A percentile compares a stretch with the other conserved stretches of the same genome.
phyloP scores from a whole-genome alignment of 2,113 vertebrate species.

The Myrmecophaga tridactyla region DNA sequence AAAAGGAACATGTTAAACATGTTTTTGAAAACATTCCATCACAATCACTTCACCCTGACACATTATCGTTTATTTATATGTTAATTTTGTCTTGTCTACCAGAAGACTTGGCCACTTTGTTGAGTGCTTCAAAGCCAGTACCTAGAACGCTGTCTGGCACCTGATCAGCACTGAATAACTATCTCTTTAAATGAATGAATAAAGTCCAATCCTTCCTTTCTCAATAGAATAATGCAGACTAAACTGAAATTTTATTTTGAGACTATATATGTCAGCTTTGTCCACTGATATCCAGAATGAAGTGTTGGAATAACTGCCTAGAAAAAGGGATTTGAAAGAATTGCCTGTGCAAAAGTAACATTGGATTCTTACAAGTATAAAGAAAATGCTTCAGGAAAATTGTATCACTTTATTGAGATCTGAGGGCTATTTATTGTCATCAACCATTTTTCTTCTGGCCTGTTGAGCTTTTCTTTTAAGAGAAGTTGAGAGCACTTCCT shows the following conservation, averaged over 20 bases:
- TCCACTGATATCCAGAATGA: slow-evolving; percentile 17
- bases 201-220: neutral
- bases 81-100: neutral
- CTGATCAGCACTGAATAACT: neutral
- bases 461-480: slow-evolving; percentile 47
- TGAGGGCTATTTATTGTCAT: slow-evolving; percentile 42
- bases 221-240: neutral
- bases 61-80: neutral
- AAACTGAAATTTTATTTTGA: slow-evolving; percentile 28
- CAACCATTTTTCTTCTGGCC: neutral
- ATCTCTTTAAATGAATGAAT: neutral
- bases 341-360: slow-evolving; percentile 22
- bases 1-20: neutral
- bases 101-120: neutral
- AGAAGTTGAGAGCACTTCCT: slow-evolving; percentile 46
- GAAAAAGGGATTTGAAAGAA: slow-evolving; percentile 31
- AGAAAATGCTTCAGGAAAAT: slow-evolving; percentile 6
- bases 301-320: neutral
- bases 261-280: neutral
- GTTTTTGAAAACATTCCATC: neutral
- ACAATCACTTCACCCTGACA: neutral
- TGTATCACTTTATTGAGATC: neutral
- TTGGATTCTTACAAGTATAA: neutral
- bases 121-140: neutral
- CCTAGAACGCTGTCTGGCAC: neutral